Conservation (phyloP, 2,797 vertebrate genomes). For the Notolabrus celidotus region DNA sequence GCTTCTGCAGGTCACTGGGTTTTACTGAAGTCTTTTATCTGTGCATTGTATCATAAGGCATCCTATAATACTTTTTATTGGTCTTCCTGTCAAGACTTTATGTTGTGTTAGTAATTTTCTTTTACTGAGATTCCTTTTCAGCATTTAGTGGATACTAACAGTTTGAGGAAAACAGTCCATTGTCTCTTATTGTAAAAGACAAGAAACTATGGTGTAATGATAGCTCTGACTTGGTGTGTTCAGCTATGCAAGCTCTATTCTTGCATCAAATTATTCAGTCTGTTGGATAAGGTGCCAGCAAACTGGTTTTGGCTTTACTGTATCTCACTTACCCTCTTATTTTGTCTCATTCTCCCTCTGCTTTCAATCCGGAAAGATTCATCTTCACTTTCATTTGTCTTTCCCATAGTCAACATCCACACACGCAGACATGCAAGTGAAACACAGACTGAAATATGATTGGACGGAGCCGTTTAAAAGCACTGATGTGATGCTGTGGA, state of each 20-base stretch:
- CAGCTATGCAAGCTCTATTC: slow-evolving; percentile 36
- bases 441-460: slow-evolving; percentile 10
- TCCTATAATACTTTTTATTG: slow-evolving; percentile 51
- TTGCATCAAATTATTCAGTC: slow-evolving; percentile 50
- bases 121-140: slow-evolving; percentile 47
- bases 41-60: slow-evolving; percentile 30
- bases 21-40: slow-evolving; percentile 58
- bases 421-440: slow-evolving; percentile 27
- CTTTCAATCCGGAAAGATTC: slow-evolving; percentile 29
- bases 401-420: slow-evolving; percentile 16
- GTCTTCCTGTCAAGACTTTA: slow-evolving; percentile 28
- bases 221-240: slow-evolving; percentile 52
- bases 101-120: slow-evolving; percentile 57
- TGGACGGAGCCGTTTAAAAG: slow-evolving; percentile 5
- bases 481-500: slow-evolving; percentile 1
- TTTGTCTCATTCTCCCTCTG: slow-evolving; percentile 29
- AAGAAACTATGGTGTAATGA: slow-evolving; percentile 57
- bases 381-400: slow-evolving; percentile 24
- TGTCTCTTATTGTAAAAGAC: slow-evolving; percentile 47
- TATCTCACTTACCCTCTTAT: slow-evolving; percentile 55
- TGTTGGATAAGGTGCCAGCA: slow-evolving; percentile 59
- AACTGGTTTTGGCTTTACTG: slow-evolving; percentile 42
- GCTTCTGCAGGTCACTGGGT: slow-evolving; percentile 29
- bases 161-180: slow-evolving; percentile 26
- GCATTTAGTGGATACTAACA: slow-evolving; percentile 29